Evolutionary conservation across 2,888 invertebrate species (phyloP), one percentile per base, ranked within the genome.

Genomic region (Noctuana brunneofusca): DNA sequence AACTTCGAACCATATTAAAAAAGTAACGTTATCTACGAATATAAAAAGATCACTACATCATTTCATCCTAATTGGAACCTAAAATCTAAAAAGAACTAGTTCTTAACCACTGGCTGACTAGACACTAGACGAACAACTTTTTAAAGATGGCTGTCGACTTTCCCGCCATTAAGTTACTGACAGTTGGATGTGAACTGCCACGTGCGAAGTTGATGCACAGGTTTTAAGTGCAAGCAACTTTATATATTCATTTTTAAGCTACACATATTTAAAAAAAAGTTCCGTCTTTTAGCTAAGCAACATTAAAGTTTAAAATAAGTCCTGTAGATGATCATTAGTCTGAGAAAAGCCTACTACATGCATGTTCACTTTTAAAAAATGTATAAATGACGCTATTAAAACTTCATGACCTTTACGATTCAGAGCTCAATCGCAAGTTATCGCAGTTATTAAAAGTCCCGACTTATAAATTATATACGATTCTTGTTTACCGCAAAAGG

Each of bases 121-220:
- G 69, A 69, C 66, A 78, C 80, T 77, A 76, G 80, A 75, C 70
- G 68, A 72, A 76, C 80, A 69, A 81, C 81, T 86, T 83, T 86
- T 87, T 84, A 81, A 86, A 83, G 74, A 86, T 86, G 86, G 83
- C 84, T 73, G 79, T 74, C 68, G 69, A 71, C 74, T 80, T 81
- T 80, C 79, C 80, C 81, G 83, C 82, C 78, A 66, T 65, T 57
- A 70, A 75, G 70, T 74, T 72, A 76, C 78, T 80, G 84, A 80
- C 81, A 82, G 76, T 75, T 72, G 74, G 77, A 80, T 78, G 77
- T 73, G 71, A 69, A 70, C 70, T 68, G 78, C 80, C 85, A 86
- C 83, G 84, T 84, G 84, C 79, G 79, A 79, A 73, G 71, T 71
- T 68, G 72, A 74, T 55, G 41, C 8, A 48, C 18, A 49, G 18